These are phyloP conservation scores for Gila robusta DNA, from an alignment of 2,797 vertebrate genomes.

Conservation along the genomic window DNA sequence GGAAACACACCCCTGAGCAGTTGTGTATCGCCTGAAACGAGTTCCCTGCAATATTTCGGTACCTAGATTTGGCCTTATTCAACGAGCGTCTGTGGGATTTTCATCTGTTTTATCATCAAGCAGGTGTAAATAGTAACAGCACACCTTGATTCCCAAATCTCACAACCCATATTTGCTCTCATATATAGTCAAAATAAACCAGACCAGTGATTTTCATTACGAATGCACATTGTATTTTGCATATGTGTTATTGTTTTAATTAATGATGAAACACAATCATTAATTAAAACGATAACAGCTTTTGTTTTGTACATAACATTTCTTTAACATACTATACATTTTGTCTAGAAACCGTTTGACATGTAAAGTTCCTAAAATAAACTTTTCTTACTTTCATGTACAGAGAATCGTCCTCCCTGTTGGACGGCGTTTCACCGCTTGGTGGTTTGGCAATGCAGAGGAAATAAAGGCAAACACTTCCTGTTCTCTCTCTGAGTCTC, in stretches of 20 bases:
- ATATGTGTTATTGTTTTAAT: constrained; percentile 54
- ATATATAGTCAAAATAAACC: background rate
- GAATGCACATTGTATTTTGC: constrained; percentile 61
- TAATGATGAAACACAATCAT: constrained; percentile 67
- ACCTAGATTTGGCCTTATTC: background rate
- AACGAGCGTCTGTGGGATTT: background rate
- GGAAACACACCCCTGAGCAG: background rate
- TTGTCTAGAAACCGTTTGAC: constrained; percentile 84
- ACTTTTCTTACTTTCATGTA: constrained; percentile 80
- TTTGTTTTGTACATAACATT: constrained; percentile 75
- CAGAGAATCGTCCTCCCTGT: constrained; percentile 64
- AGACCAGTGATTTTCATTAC: constrained; percentile 40
- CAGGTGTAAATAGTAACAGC: background rate
- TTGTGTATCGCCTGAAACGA: background rate
- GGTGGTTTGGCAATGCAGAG: constrained; percentile 45
- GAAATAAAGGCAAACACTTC: constrained; percentile 55
- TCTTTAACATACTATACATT: constrained; percentile 69
- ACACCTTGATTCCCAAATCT: background rate
- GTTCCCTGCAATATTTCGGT: background rate
- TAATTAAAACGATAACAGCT: constrained; percentile 78
- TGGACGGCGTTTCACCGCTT: constrained; percentile 24
- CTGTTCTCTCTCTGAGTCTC: constrained; percentile 47
- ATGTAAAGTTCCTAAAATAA: constrained; percentile 84
- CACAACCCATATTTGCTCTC: background rate
- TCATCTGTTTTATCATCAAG: background rate